phyloP scores from a whole-genome alignment of 2,113 vertebrate genomes.

The Gasterosteus aculeatus region DNA sequence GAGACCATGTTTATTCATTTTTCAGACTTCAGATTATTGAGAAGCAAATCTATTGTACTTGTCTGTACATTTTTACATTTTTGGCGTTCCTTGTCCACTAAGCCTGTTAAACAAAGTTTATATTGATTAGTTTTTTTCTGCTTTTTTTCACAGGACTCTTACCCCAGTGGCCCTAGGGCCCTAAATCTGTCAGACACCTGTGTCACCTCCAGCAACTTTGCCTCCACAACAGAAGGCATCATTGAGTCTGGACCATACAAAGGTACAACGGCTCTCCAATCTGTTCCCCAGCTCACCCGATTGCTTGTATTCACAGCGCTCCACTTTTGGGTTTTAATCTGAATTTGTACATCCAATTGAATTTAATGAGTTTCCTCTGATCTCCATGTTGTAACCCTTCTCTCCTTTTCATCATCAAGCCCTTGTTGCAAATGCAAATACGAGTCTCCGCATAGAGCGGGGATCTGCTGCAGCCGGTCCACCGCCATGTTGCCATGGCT shows the following conservation, averaged over 20 bases:
- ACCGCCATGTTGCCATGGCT: constrained; percentile 58
- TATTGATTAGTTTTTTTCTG: not conserved
- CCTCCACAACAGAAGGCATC: constrained; percentile 86
- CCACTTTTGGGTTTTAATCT: constrained; percentile 21
- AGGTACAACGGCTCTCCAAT: constrained; percentile 74
- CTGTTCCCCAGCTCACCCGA: not conserved
- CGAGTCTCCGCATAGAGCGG: constrained; percentile 45
- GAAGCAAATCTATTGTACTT: not conserved
- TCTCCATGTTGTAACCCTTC: constrained; percentile 59
- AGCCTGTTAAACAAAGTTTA: not conserved
- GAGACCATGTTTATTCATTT: not conserved
- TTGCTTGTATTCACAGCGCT: not conserved
- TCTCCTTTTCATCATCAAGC: constrained; percentile 67
- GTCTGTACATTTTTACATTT: not conserved
- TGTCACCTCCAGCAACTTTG: constrained; percentile 84
- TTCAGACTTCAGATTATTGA: not conserved
- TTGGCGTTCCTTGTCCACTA: not conserved
- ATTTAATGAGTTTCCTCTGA: constrained; percentile 74
- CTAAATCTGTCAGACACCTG: constrained; percentile 88
- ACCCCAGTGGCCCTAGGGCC: constrained; percentile 79
- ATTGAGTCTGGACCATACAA: constrained; percentile 85
- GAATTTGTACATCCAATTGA: constrained; percentile 75
- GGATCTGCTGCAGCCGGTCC: constrained; percentile 29
- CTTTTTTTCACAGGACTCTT: constrained; percentile 83
- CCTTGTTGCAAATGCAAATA: constrained; percentile 69